These are phyloP conservation scores for Lottia scabra DNA, from an alignment of 2,888 invertebrate species.

Conservation along the genomic window DNA sequence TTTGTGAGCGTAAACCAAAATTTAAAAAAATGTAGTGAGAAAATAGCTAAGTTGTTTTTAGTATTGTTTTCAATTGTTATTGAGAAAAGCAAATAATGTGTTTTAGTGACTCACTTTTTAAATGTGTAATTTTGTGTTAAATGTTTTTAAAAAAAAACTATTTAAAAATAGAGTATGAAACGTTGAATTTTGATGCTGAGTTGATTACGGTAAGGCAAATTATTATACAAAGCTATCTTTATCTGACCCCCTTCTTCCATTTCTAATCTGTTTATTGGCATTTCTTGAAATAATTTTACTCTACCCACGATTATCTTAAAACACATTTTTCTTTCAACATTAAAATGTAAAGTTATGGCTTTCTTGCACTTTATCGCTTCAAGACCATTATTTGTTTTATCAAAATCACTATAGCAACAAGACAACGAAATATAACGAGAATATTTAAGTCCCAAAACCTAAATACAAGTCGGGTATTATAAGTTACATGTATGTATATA, in stretches of 20 bases:
- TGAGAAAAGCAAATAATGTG: no score
- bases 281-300: no score
- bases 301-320: no score
- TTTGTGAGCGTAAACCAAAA: constrained; percentile 3
- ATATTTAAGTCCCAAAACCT: background rate
- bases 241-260: no score
- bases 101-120: no score
- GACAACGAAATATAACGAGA: constrained; percentile 1
- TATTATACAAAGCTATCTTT: background rate
- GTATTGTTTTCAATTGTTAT: no score
- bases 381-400: background rate
- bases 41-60: no score
- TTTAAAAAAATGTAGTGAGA: no score
- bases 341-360: no score
- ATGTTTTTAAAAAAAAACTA: background rate
- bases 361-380: no score
- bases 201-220: constrained; percentile 1
- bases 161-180: background rate
- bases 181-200: background rate
- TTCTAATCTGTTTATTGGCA: no score
- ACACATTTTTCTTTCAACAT: no score
- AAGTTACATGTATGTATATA: background rate
- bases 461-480: background rate
- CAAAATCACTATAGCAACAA: constrained; percentile 3
- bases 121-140: background rate